Evolutionary conservation across 2,113 vertebrate species (phyloP), one percentile per base, ranked within the genome.

Genomic region (Cyanoramphus novaezelandiae): DNA sequence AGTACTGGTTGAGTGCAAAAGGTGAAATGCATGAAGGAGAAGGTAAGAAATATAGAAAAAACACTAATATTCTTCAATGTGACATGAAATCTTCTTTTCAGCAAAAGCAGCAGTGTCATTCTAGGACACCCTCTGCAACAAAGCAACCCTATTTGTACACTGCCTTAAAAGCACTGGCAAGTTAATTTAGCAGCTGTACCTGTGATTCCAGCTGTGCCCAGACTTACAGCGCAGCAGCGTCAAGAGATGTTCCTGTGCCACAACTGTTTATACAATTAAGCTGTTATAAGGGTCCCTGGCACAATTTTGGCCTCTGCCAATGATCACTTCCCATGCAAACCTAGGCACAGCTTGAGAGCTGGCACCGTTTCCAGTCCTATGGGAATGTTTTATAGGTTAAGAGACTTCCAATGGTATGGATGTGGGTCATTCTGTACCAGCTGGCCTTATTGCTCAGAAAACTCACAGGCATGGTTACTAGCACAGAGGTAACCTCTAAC

Each of bases 311-410:
- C 77, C 74, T 50, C 43, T 86, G 72, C 88, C 65, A 78, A 8
- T 77, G 37, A n/a, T 60, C 35, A 71, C 92, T 88, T 72, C 65
- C 79, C 62, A 47, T n/a, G 74, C 47, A 76, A 82, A 86, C 43
- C 8, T 62, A 82, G 39, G 91, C 95, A 96, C 81, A 87, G 93
- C 78, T 81, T 87, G 95, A 93, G 47, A 92, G 81, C 7, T 95
- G 93, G 95, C 96, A 92, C 57, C 0, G 0, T 82, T 93, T 85
- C 77, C 52, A 82, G 50, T 84, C 91, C 74, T 69, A 27, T 62
- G 94, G 91, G 95, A 95, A 64, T 28, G 44, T 78, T 95, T 89
- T 95, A 91, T 82, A 95, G 94, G 89, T 93, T 87, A 91, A 35
- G 64, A 95, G 93, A 91, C 28, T 95, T 92, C 3, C 64, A 79